A percentile compares a stretch with the other conserved stretches of the same genome.
Evolutionary conservation across 2,888 invertebrate genomes (phyloP).

Genomic region (Syrphus vitripennis): DNA sequence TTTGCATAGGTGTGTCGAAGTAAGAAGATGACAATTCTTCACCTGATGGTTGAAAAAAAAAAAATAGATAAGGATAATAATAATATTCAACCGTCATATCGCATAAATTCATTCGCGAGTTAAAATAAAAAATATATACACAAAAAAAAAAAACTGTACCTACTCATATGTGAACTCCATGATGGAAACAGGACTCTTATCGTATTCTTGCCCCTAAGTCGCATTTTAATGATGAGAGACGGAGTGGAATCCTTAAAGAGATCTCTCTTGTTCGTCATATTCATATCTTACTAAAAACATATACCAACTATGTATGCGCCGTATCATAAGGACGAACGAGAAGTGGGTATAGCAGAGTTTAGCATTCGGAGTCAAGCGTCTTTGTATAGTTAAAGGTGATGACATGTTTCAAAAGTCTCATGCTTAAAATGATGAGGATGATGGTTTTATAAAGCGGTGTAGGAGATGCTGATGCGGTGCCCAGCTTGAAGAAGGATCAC

Average conservation of each 20-base stretch:
- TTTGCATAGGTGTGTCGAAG: constrained; percentile 42
- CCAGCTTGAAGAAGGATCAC: not conserved
- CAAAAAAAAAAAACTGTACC: not conserved
- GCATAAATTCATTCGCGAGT: constrained; percentile 23
- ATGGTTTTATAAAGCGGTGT: not conserved
- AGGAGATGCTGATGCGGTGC: not conserved
- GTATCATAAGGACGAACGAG: not conserved
- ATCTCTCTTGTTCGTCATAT: not conserved
- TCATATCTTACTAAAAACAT: not conserved
- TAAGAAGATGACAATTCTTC: constrained; percentile 28
- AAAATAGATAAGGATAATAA: constrained; percentile 26
- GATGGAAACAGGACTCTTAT: constrained; percentile 32
- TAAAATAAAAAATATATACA: not conserved
- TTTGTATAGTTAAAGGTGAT: constrained; percentile 59
- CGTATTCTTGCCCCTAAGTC: constrained; percentile 66
- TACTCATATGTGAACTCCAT: not conserved
- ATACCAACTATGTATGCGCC: not conserved
- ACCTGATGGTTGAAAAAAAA: not conserved
- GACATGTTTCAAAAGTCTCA: constrained; percentile 61
- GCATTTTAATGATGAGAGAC: constrained; percentile 67
- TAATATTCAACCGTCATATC: constrained; percentile 46
- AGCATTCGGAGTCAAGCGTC: constrained; percentile 43
- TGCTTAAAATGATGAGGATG: constrained; percentile 20
- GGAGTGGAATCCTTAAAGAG: constrained; percentile 30
- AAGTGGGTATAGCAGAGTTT: constrained; percentile 2